These are phyloP conservation scores for Propithecus perrieri DNA, from an alignment of 2,797 vertebrate genomes.

Conservation along the genomic window DNA sequence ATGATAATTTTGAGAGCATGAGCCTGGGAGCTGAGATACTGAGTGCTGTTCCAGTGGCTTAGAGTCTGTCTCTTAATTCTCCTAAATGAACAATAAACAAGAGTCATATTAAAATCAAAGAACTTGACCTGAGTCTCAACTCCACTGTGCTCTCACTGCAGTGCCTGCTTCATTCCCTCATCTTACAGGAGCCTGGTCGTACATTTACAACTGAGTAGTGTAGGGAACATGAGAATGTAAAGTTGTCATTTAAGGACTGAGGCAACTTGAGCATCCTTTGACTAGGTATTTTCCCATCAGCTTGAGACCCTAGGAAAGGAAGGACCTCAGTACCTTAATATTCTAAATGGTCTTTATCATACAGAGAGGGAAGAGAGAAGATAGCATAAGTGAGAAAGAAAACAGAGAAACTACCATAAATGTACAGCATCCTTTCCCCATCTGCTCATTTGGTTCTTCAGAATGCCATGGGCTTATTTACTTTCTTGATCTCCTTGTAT, in stretches of 20 bases:
- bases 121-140: background rate
- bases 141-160: background rate
- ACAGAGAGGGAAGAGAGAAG: background rate
- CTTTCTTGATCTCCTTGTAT: background rate
- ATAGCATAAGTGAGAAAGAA: accelerated
- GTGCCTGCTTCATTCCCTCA: background rate
- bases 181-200: background rate
- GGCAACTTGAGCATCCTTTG: too few relatives aligned
- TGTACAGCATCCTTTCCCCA: background rate
- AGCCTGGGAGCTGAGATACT: background rate
- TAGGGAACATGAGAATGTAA: background rate
- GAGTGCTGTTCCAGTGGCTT: background rate
- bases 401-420: background rate
- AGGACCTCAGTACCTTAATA: background rate
- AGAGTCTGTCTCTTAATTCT: background rate
- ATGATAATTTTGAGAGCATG: background rate
- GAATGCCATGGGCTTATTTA: accelerated
- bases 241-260: background rate
- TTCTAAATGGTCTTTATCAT: background rate
- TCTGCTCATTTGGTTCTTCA: background rate
- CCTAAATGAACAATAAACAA: background rate
- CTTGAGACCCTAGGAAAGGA: background rate
- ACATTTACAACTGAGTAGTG: background rate
- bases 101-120: background rate
- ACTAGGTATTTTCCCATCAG: background rate